These are phyloP conservation scores for Ischnus inquisitorius DNA, from an alignment of 2,888 invertebrate species.

Conservation along the genomic window DNA sequence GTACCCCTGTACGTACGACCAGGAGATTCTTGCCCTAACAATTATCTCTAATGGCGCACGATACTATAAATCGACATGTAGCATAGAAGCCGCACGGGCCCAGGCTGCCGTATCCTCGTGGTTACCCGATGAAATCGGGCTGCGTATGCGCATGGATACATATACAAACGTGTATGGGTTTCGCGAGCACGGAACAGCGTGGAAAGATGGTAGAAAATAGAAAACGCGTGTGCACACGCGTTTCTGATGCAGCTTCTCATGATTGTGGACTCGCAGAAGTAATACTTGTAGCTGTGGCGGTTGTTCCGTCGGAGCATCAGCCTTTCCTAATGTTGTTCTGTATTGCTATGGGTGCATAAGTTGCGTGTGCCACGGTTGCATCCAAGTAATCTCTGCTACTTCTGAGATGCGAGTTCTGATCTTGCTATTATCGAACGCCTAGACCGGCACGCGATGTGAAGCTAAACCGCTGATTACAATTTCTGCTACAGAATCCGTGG, in stretches of 20 bases:
- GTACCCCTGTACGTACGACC: conserved; percentile 39
- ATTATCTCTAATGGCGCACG: conserved; percentile 84
- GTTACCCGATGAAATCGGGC: conserved; percentile 79
- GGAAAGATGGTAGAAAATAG: conserved; percentile 79
- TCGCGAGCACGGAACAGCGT: conserved; percentile 30
- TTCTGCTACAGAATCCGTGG: conserved; percentile 42
- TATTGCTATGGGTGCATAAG: conserved; percentile 8
- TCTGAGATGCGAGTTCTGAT: conserved; percentile 5
- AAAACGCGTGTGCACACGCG: conserved; percentile 75
- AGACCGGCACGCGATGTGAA: conserved; percentile 19
- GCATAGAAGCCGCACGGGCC: conserved; percentile 68
- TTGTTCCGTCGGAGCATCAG: conserved; percentile 22
- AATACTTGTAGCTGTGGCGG: conserved; percentile 1
- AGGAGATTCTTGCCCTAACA: conserved; percentile 78
- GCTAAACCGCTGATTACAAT: conserved; percentile 23
- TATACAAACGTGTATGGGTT: conserved; percentile 18
- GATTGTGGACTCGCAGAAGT: conserved; percentile 7
- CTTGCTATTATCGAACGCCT: conserved; percentile 7
- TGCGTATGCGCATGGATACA: conserved; percentile 30
- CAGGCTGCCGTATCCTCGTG: conserved; percentile 62
- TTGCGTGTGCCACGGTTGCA: conserved; percentile 38
- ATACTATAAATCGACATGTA: conserved; percentile 84
- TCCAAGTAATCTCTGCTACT: conserved; percentile 8
- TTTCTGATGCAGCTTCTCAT: conserved; percentile 52
- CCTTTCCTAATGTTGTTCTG: conserved; percentile 38